Evolutionary conservation across 2,113 vertebrate species (phyloP), one percentile per base, ranked within the genome.

Genomic region (Eublepharis macularius): DNA sequence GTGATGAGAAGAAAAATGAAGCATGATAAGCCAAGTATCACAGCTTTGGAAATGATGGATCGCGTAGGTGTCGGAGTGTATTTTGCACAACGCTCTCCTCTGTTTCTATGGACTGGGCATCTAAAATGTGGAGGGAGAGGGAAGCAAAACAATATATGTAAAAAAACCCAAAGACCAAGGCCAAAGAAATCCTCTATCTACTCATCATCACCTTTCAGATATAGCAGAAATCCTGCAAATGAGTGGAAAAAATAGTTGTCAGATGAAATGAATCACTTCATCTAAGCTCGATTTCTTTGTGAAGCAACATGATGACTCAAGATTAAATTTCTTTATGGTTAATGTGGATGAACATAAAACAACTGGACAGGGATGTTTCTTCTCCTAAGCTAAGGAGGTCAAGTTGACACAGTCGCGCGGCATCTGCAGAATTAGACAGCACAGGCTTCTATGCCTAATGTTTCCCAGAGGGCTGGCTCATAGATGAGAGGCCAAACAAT

Each of bases 41-140:
- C 95, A 94, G 77, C 92, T 75, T 94, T 89, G 74, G 97, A 96
- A 80, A 93, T 89, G 49, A 95, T 89, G 69, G 96, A 96, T 85
- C 97, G 95, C 68, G 76, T 76, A 57, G 96, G 96, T 86, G 96
- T 73, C 34, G 96, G 95, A 92, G 96, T 94, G 93, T 97, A 95
- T 91, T 98, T 97, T 80, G 90, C 90, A 91, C 97, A 97, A 90
- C 90, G 96, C 11, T 97, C 94, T 90, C 97, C 96, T 43, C 96
- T 96, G 87, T 96, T 95, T 95, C 95, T 96, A 87, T 94, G 96
- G 73, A 96, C 88, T 51, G 96, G 96, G 83, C 97, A 98, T 95
- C 96, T 97, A 91, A 94, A 96, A 95, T 6, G 60, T 91, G 92
- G 88, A 88, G 88, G 92, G 82, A 88, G 81, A 95, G 80, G 92